Conservation (phyloP, 2,888 invertebrate genomes). For the Synergus japonicus region DNA sequence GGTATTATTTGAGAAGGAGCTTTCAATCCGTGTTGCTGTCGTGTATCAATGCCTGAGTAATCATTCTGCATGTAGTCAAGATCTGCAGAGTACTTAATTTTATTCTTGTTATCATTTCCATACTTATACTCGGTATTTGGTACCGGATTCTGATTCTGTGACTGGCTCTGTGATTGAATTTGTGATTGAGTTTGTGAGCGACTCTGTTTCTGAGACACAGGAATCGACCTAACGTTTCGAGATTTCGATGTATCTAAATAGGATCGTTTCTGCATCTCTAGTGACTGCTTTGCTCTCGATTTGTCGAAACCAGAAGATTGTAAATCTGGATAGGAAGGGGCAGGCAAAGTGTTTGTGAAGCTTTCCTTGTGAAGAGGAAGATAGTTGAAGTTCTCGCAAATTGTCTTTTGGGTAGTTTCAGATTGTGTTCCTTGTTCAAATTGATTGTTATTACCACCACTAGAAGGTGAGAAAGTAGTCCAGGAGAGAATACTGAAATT, state of each 20-base stretch:
- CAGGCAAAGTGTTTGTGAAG: conserved; percentile 6
- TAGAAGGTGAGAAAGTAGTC: conserved; percentile 73
- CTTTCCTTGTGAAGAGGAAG: conserved; percentile 68
- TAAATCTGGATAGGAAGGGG: conserved; percentile 53
- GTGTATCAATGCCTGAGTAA: conserved; percentile 64
- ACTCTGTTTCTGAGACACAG: conserved; percentile 63
- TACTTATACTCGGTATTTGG: conserved; percentile 66
- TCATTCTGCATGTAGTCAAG: conserved; percentile 71
- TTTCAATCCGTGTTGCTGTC: conserved; percentile 64
- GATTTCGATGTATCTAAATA: conserved; percentile 67
- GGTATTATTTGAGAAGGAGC: conserved; percentile 46
- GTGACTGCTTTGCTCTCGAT: conserved; percentile 63
- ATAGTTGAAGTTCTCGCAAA: conserved; percentile 72
- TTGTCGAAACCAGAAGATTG: conserved; percentile 64
- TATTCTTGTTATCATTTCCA: conserved; percentile 66
- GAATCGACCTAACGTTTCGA: conserved; percentile 63
- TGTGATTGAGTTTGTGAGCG: conserved; percentile 60
- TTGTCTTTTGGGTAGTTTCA: conserved; percentile 60
- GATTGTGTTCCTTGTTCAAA: conserved; percentile 53
- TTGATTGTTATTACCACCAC: conserved; percentile 58
- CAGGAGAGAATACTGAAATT: conserved; percentile 76
- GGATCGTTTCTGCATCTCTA: conserved; percentile 65
- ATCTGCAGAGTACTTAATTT: conserved; percentile 70
- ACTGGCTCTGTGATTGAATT: conserved; percentile 64
- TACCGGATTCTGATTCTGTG: conserved; percentile 57